Evolutionary conservation across 2,797 vertebrate species (phyloP), one percentile per base, ranked within the genome.

Genomic region (Macroramphosus scolopax): DNA sequence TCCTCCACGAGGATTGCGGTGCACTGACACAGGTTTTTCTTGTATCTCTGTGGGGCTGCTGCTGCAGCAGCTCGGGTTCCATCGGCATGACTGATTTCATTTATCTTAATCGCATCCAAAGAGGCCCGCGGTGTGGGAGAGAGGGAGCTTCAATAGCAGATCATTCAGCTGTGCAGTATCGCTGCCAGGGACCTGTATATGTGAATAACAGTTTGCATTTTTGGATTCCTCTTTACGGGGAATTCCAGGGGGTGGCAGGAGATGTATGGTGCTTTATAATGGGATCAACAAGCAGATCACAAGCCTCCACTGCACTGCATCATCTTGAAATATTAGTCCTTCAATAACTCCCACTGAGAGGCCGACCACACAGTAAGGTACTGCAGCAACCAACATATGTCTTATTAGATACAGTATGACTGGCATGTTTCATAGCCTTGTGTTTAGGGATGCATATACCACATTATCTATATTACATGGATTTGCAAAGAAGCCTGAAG

Each of bases 61-160:
- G 74, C 49, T 43, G 53, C 65, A 18, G 72, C 50, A 9, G 68
- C 68, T 46, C 37, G 2, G 30, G 54, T 48, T 77, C 74, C 71
- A 74, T 84, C 80, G 63, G 63, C 66, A 74, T 77, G 80, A 80
- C 78, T 75, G 83, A 83, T 83, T 77, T 77, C 60, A 75, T 84
- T 80, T 78, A 78, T 81, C 63, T 68, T n/a, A 16, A 45, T 70
- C 32, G 25, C 65, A 78, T 83, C 73, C 75, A 61, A 63, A 77
- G 68, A 63, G 55, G 67, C 68, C 49, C 22, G 17, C 45, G 68
- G 61, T 63, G 58, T 13, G 24, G 44, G 49, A 40, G 71, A 38
- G n/a, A 15, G 43, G 50, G 63, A 62, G 53, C 52, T 45, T 66
- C 51, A 56, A 39, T 33, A 6, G 49, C 30, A 58, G 68, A 60